phyloP scores from a whole-genome alignment of 2,888 invertebrate genomes.

The Clitarchus hookeri region DNA sequence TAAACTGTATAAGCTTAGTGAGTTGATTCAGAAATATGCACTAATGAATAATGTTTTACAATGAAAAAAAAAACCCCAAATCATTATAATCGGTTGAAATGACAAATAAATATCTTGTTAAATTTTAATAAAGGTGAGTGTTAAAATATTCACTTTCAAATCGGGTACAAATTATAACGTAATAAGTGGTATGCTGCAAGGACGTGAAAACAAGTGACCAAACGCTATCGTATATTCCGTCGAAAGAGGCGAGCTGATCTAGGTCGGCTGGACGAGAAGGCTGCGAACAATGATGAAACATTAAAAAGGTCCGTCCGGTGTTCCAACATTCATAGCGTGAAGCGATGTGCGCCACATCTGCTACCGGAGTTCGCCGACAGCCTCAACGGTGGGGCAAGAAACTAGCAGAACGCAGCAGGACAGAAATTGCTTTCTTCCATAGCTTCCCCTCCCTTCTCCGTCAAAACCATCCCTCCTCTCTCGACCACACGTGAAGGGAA shows the following conservation, averaged over 20 bases:
- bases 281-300: neutral
- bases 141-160: too few species aligned
- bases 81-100: too few species aligned
- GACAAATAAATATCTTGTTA: too few species aligned
- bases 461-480: neutral
- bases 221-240: too few species aligned
- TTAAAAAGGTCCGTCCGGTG: neutral
- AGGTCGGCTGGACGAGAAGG: neutral
- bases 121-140: too few species aligned
- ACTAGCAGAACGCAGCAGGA: neutral
- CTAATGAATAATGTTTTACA: too few species aligned
- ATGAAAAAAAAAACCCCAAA: too few species aligned
- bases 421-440: slow-evolving; percentile 2
- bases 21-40: too few species aligned
- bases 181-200: too few species aligned
- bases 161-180: too few species aligned
- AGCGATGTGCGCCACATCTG: neutral
- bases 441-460: neutral
- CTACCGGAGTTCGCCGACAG: neutral
- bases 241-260: neutral
- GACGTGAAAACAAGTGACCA: too few species aligned
- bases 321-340: slow-evolving; percentile 7
- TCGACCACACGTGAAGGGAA: slow-evolving; percentile 9
- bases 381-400: neutral
- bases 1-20: too few species aligned